phyloP scores from a whole-genome alignment of 2,113 vertebrate genomes.

The Typhlomys cinereus region DNA sequence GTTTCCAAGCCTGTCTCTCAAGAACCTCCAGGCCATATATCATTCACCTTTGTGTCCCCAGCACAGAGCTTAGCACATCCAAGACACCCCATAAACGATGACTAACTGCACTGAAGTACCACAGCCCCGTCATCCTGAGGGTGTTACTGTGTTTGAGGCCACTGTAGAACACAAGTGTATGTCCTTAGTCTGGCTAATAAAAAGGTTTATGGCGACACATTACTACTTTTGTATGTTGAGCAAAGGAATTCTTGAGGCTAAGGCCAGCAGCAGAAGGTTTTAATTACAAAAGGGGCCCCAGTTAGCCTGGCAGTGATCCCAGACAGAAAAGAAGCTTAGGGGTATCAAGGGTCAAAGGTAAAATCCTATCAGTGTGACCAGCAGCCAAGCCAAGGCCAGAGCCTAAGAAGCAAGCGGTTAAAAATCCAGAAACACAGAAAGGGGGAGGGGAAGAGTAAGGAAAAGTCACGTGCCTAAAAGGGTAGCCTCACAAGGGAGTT shows the following conservation, averaged over 20 bases:
- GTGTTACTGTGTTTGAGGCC: background rate
- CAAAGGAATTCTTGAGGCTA: slow-evolving; percentile 33
- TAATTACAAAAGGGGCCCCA: slow-evolving; percentile 46
- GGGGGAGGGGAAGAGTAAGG: background rate
- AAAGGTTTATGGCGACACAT: slow-evolving; percentile 31
- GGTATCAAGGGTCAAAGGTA: slow-evolving; percentile 42
- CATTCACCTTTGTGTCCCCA: background rate
- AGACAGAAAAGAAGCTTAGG: background rate
- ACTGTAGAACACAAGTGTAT: slow-evolving; percentile 32
- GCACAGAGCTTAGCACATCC: background rate
- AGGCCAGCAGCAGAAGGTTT: slow-evolving; percentile 11
- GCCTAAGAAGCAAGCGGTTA: background rate
- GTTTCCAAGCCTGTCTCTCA: background rate
- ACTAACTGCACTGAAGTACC: background rate
- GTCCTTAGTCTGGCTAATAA: slow-evolving; percentile 18
- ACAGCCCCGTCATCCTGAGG: background rate
- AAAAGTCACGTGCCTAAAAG: background rate
- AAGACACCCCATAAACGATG: background rate
- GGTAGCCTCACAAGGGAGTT: background rate
- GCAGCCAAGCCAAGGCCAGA: background rate
- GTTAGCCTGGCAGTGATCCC: background rate
- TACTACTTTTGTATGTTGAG: background rate
- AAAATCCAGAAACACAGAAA: slow-evolving; percentile 1
- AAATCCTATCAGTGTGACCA: background rate
- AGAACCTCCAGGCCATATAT: background rate